A percentile compares a stretch with the other conserved stretches of the same genome.
These are phyloP conservation scores for Drosophila kanapiae DNA, from an alignment of 1,140 invertebrate genomes.

Conservation along the genomic window DNA sequence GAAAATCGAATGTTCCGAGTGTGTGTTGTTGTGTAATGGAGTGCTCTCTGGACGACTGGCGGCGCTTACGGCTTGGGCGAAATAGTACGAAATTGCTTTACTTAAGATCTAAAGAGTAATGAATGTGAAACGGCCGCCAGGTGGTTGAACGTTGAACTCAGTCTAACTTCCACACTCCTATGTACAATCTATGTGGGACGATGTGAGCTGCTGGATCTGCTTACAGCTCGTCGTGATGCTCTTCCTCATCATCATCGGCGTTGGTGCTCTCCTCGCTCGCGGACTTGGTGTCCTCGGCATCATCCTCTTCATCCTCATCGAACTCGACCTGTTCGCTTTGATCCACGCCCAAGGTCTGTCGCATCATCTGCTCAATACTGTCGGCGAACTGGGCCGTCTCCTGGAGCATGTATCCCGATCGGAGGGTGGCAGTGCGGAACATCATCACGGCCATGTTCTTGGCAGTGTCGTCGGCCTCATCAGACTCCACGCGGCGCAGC, in stretches of 20 bases:
- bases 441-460: slow-evolving; percentile 96
- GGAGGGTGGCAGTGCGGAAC: slow-evolving; percentile 96
- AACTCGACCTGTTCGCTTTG: slow-evolving; percentile 89
- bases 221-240: slow-evolving; percentile 81
- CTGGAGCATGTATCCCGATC: slow-evolving; percentile 94
- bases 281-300: slow-evolving; percentile 55
- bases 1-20: slow-evolving; percentile 34
- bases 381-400: slow-evolving; percentile 95
- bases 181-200: slow-evolving; percentile 43
- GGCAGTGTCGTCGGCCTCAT: slow-evolving; percentile 92
- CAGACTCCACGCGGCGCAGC: slow-evolving; percentile 92
- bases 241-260: slow-evolving; percentile 76
- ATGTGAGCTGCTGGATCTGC: not conserved
- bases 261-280: slow-evolving; percentile 59
- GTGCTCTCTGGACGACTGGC: slow-evolving; percentile 40
- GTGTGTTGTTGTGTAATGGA: slow-evolving; percentile 35
- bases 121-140: slow-evolving; percentile 57
- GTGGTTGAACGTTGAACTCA: slow-evolving; percentile 57
- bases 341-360: slow-evolving; percentile 92
- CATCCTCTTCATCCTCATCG: slow-evolving; percentile 86
- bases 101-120: slow-evolving; percentile 62
- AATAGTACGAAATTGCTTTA: slow-evolving; percentile 59
- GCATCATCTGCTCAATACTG: slow-evolving; percentile 94
- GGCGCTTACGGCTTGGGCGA: slow-evolving; percentile 14
- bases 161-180: slow-evolving; percentile 57